phyloP scores from a whole-genome alignment of 1,140 invertebrate species.

The Sitobion miscanthi region DNA sequence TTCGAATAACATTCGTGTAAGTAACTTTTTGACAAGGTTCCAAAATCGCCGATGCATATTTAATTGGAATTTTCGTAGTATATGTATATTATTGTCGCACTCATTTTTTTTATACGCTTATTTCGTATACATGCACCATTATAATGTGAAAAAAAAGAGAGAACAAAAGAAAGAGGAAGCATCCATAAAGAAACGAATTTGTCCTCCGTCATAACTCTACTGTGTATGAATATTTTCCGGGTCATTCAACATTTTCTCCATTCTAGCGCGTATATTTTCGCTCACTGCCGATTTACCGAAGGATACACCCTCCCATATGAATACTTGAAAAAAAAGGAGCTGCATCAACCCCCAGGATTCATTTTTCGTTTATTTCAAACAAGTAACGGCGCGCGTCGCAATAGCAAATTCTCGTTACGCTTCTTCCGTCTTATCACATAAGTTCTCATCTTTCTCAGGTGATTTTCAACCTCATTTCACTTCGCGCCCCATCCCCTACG shows the following conservation, averaged over 20 bases:
- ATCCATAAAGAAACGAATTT: conserved; percentile 46
- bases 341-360: conserved; percentile 34
- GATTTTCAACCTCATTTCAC: conserved; percentile 53
- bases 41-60: conserved; percentile 45
- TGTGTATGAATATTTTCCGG: conserved; percentile 49
- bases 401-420: conserved; percentile 44
- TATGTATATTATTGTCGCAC: not conserved
- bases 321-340: not conserved
- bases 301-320: conserved; percentile 38
- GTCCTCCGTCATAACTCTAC: conserved; percentile 33
- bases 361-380: conserved; percentile 48
- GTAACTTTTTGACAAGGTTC: conserved; percentile 37
- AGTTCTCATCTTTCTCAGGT: conserved; percentile 53
- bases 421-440: conserved; percentile 50
- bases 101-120: conserved; percentile 30
- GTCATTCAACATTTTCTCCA: conserved; percentile 53
- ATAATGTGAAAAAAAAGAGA: not conserved
- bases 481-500: conserved; percentile 41
- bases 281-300: not conserved
- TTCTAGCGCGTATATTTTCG: not conserved
- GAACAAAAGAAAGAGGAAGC: conserved; percentile 42
- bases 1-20: not conserved
- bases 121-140: not conserved
- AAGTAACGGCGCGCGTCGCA: conserved; percentile 5
- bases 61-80: conserved; percentile 21